phyloP scores from a whole-genome alignment of 2,113 vertebrate species.

The Ptychochromis oligacanthus region DNA sequence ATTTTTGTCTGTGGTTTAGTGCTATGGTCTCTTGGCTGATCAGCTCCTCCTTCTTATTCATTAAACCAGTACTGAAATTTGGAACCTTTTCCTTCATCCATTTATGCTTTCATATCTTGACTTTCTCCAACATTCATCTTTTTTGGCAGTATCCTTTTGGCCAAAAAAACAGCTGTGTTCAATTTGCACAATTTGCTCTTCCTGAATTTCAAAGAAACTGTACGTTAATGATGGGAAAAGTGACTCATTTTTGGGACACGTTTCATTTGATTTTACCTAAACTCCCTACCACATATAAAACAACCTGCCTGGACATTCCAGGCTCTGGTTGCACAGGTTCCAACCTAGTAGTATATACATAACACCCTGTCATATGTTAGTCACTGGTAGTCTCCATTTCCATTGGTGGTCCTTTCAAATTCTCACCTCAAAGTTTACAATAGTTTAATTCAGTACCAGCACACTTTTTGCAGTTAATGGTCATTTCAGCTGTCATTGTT shows the following conservation, averaged over 20 bases:
- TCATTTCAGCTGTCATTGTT: neutral
- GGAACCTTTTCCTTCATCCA: constrained; percentile 23
- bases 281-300: too few relatives aligned
- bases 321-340: neutral
- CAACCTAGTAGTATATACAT: neutral
- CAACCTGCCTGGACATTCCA: too few relatives aligned
- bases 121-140: neutral
- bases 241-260: neutral
- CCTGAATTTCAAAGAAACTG: neutral
- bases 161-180: constrained; percentile 3
- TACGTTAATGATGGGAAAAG: neutral
- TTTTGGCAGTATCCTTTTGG: neutral
- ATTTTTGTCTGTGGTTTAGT: constrained; percentile 29
- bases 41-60: constrained; percentile 42
- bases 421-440: neutral
- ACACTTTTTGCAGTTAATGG: neutral
- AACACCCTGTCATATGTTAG: neutral
- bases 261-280: neutral
- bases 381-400: neutral
- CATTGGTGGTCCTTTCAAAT: neutral
- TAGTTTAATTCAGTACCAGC: neutral
- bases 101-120: constrained; percentile 5
- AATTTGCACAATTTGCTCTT: neutral
- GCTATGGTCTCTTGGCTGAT: neutral
- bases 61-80: constrained; percentile 34